phyloP scores from a whole-genome alignment of 2,113 vertebrate species.

The Elephantulus edwardii region DNA sequence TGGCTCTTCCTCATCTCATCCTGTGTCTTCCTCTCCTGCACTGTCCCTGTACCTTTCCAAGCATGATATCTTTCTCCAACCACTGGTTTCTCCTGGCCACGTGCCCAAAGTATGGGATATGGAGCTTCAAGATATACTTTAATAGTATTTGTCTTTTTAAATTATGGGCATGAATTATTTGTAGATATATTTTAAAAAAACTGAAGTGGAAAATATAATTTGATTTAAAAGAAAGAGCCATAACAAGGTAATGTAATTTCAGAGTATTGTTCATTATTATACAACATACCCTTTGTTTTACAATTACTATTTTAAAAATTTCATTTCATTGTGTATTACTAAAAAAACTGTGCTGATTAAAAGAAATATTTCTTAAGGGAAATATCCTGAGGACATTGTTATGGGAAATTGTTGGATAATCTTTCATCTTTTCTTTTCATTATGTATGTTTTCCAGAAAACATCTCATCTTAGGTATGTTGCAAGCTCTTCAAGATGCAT shows the following conservation, averaged over 20 bases:
- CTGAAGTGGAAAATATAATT: not conserved
- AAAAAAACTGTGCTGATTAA: not conserved
- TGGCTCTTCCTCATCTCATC: too few species aligned
- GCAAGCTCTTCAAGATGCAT: not conserved
- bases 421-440: not conserved
- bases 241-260: not conserved
- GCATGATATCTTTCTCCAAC: too few species aligned
- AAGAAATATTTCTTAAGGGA: not conserved
- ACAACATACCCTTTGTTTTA: not conserved
- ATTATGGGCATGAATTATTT: not conserved
- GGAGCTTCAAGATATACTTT: too few species aligned
- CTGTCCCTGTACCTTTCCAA: too few species aligned
- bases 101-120: too few species aligned
- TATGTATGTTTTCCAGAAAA: not conserved
- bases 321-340: not conserved
- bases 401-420: not conserved
- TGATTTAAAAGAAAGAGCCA: not conserved
- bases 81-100: too few species aligned
- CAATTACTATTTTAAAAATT: not conserved
- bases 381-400: not conserved
- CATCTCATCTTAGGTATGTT: not conserved
- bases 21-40: too few species aligned
- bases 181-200: not conserved
- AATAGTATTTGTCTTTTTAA: not conserved
- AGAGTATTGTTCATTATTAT: not conserved